phyloP scores from a whole-genome alignment of 2,113 vertebrate species.

The Caretta caretta region DNA sequence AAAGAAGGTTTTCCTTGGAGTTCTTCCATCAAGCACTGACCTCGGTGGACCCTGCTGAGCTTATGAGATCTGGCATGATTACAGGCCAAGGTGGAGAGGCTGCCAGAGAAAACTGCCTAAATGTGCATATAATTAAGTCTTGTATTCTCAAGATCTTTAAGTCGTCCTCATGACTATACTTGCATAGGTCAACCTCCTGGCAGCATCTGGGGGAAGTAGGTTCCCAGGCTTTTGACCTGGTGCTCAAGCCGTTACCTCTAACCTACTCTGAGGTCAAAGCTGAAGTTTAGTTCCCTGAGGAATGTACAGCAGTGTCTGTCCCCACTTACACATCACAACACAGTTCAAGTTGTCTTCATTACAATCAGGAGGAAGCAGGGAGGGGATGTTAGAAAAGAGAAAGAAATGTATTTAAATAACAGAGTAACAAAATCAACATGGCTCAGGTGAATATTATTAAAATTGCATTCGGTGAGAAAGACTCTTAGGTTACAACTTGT shows the following conservation, averaged over 20 bases:
- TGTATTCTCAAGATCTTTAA: constrained; percentile 3
- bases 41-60: background rate
- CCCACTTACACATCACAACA: background rate
- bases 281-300: background rate
- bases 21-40: background rate
- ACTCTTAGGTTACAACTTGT: background rate
- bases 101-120: background rate
- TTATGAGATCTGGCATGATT: background rate
- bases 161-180: background rate
- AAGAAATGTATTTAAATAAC: background rate
- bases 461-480: background rate
- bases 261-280: background rate
- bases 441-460: background rate
- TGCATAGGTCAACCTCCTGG: background rate
- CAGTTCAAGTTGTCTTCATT: background rate
- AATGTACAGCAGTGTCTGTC: background rate
- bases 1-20: background rate
- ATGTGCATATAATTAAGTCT: background rate
- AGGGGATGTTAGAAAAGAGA: background rate
- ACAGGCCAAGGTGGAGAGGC: background rate
- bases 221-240: background rate
- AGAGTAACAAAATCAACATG: background rate
- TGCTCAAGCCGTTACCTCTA: background rate
- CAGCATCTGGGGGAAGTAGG: background rate
- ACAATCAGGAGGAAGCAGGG: background rate